Evolutionary conservation across 1,140 invertebrate species (phyloP), one percentile per base, ranked within the genome.

Genomic region (Mylabris phalerata): DNA sequence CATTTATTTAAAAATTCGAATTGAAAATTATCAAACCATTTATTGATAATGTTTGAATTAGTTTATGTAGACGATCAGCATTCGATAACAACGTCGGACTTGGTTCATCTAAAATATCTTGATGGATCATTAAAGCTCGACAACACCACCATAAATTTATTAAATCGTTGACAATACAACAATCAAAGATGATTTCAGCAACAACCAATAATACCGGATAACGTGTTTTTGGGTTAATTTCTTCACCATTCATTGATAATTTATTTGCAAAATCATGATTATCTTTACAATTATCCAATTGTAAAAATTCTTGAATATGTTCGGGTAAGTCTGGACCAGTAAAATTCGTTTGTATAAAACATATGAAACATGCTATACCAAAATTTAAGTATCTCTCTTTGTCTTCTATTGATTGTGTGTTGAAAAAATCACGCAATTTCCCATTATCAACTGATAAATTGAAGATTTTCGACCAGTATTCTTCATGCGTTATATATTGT

Each of bases 271-370:
- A 77, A 65, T 80, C 73, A 9, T 77, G 61, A 58, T 67, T 55
- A 42, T n/a, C 9, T 42, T 42, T 42, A 41, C 71, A 76, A 68
- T 72, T 75, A 4, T 74, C 61, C 40, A 60, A 58, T 41, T 77
- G 74, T 3, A 83, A 73, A 69, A 75, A 77, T 41, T 77, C 66
- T 57, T 64, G 63, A 70, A 69, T 69, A 44, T 75, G 61, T 60
- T 76, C 66, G 58, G 40, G 45, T 60, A 73, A 65, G 32, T 78
- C 71, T n/a, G 89, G 87, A 7, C 90, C 86, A 55, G 84, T 86
- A 79, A 89, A 93, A 75, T 94, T 95, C 40, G 77, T 78, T 74
- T 92, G 86, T 56, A 89, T 80, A 77, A 93, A 94, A 41, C 79
- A 76, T 50, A 88, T 78, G 9, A 92, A 72, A 57, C 82, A 79